A percentile compares a stretch with the other conserved stretches of the same genome.
Evolutionary conservation across 2,888 invertebrate genomes (phyloP).

Genomic region (Drosophila quinaria): DNA sequence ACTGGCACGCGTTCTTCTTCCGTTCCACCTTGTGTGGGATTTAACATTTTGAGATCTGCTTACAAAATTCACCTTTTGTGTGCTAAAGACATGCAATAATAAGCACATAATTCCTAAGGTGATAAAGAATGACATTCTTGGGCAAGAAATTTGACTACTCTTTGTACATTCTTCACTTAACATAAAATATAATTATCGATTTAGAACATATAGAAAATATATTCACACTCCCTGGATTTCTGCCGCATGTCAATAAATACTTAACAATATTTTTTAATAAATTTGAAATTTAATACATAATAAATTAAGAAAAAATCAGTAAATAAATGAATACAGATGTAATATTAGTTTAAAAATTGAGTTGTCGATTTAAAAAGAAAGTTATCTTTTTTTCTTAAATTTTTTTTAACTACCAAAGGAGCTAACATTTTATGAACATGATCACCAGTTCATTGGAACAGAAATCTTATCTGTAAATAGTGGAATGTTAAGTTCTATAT

Average conservation of each 20-base stretch:
- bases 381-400: background rate
- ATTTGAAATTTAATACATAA: too few species aligned
- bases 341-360: background rate
- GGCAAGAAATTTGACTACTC: background rate
- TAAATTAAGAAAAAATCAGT: too few species aligned
- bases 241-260: too few species aligned
- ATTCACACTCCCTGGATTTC: background rate
- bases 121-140: constrained; percentile 8
- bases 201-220: background rate
- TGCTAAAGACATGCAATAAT: constrained; percentile 36
- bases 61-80: constrained; percentile 35
- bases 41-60: constrained; percentile 27
- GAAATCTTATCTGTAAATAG: background rate
- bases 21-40: constrained; percentile 49
- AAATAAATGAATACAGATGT: background rate
- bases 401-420: background rate
- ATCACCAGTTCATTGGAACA: background rate
- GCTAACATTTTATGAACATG: background rate
- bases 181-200: background rate
- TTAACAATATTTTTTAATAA: too few species aligned
- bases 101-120: constrained; percentile 38
- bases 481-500: background rate
- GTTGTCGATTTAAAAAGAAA: background rate
- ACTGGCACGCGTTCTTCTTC: constrained; percentile 65
- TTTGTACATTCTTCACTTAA: background rate